A percentile compares a stretch with the other conserved stretches of the same genome.
These are phyloP conservation scores for Alexandromys fortis DNA, from an alignment of 2,113 vertebrate genomes.

Conservation along the genomic window DNA sequence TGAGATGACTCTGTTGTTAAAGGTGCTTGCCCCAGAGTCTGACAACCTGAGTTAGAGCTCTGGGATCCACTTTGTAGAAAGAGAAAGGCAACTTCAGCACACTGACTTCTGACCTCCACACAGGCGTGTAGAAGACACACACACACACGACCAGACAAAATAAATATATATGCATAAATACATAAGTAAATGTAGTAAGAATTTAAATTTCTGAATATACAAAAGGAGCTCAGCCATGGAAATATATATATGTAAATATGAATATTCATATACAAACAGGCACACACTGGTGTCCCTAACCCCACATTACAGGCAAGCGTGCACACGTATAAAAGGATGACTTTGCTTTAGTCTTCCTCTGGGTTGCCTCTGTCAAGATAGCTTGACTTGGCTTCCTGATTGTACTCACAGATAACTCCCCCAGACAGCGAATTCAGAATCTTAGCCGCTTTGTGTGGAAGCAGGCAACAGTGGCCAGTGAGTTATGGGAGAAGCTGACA, in stretches of 20 bases:
- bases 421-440: slow-evolving; percentile 92
- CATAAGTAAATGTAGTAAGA: background rate
- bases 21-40: background rate
- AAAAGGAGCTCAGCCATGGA: background rate
- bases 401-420: slow-evolving; percentile 90
- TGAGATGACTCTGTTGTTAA: background rate
- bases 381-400: slow-evolving; percentile 20
- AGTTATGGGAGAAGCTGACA: slow-evolving; percentile 97
- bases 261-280: background rate
- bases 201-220: background rate
- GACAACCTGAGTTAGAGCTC: background rate
- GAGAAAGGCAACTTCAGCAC: background rate
- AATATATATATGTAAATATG: background rate
- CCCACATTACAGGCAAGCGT: background rate
- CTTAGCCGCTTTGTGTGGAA: slow-evolving; percentile 98
- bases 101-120: background rate
- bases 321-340: background rate
- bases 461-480: slow-evolving; percentile 96
- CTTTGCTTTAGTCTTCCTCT: slow-evolving; percentile 19
- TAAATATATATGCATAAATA: background rate
- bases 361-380: background rate
- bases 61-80: background rate
- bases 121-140: background rate
- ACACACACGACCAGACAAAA: background rate
- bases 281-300: background rate